These are phyloP conservation scores for Cyrtodaria siliqua DNA, from an alignment of 2,888 invertebrate genomes.

Conservation along the genomic window DNA sequence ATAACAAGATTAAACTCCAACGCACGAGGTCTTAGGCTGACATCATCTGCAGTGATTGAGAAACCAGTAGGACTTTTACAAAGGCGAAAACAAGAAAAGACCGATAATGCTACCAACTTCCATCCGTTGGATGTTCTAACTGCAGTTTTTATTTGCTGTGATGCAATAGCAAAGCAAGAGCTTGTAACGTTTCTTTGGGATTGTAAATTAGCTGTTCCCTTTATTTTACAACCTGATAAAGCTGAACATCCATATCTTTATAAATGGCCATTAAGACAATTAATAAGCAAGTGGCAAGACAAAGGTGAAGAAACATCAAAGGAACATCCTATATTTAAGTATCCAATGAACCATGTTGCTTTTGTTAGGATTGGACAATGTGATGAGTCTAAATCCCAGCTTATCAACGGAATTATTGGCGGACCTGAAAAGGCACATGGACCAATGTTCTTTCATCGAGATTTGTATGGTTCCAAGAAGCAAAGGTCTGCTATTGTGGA, in stretches of 20 bases:
- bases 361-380: conserved; percentile 9
- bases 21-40: conserved; percentile 6
- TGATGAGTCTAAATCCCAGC: conserved; percentile 11
- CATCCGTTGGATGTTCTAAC: conserved; percentile 20
- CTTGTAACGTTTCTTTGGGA: conserved; percentile 17
- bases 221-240: conserved; percentile 2
- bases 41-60: background rate
- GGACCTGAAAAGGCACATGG: conserved; percentile 27
- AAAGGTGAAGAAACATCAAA: background rate
- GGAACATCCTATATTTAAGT: background rate
- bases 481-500: conserved; percentile 7
- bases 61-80: background rate
- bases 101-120: background rate
- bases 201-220: conserved; percentile 23
- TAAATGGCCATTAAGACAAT: conserved; percentile 15
- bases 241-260: background rate
- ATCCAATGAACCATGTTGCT: conserved; percentile 5
- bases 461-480: conserved; percentile 16
- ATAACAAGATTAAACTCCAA: conserved; percentile 14
- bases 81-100: background rate
- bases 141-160: conserved; percentile 21
- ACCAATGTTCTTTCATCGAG: conserved; percentile 22
- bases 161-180: conserved; percentile 17
- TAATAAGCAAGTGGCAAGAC: conserved; percentile 1
- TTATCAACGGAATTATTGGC: conserved; percentile 18